Base-by-base conservation (phyloP, 2,797 vertebrate genomes). In the Astyanax mexicanus region DNA sequence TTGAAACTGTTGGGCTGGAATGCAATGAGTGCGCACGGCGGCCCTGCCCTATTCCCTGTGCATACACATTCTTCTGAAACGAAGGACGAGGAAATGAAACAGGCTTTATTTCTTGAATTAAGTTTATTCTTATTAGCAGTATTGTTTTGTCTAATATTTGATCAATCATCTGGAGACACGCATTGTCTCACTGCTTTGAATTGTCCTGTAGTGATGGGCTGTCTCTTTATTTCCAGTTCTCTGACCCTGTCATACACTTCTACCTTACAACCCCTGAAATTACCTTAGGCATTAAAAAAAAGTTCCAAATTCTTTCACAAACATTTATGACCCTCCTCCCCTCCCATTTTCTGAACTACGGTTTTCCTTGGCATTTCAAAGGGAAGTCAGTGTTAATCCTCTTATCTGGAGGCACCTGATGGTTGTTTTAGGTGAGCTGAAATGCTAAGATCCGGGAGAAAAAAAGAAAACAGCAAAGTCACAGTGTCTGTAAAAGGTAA, bases 231-330 rank as follows among this genome's bases (percentile, higher is more conserved):
- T 17, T 29, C 0, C 5, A 37, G 15, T 5, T 4, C 1, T 35
- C 19, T 21, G 13, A 12, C 57, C 21, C 38, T 3, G 51, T 83
- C 73, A 80, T 69, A 66, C 80, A 82, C 72, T 68, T 65, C 32
- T 51, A 45, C 74, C 57, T 35, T 35, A 35, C 29, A 35, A 13
- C 1, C 15, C 29, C 52, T 58, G 12, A 78, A 80, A 77, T 72
- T 52, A 84, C 62, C 55, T 73, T 60, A 29, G 10, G 71, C 49
- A 67, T 72, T 55, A 27, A 45, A 51, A 25, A 27, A 15, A 42
- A n/a, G n/a, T 17, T 23, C 25, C 25, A 51, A 40, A 25, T 75
- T 44, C 21, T 67, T 72, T 42, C 29, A 19, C 3, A 27, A 44
- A 54, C 49, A 13, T 57, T 55, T 57, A 15, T 12, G n/a, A n/a